These are phyloP conservation scores for Aradophagus sp. DNA, from an alignment of 1,140 invertebrate genomes.

Conservation along the genomic window DNA sequence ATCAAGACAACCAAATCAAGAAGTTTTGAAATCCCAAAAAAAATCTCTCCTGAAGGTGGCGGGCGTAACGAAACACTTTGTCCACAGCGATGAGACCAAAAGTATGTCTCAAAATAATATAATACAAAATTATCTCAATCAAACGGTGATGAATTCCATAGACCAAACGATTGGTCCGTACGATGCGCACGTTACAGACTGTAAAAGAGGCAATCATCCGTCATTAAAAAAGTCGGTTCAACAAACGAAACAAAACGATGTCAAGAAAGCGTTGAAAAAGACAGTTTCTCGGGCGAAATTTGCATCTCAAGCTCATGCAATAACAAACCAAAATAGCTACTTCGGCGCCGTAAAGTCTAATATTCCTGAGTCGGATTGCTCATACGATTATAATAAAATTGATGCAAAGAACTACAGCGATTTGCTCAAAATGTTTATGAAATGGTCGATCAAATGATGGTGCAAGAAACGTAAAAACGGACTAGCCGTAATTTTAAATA, in stretches of 20 bases:
- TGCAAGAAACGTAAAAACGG: too few relatives aligned
- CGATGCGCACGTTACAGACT: neutral
- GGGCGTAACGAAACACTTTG: slow-evolving; percentile 56
- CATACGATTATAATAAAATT: slow-evolving; percentile 66
- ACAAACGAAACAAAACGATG: neutral
- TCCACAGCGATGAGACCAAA: slow-evolving; percentile 9
- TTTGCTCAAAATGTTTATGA: slow-evolving; percentile 62
- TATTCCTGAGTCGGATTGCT: slow-evolving; percentile 45
- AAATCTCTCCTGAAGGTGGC: slow-evolving; percentile 57
- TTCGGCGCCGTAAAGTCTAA: slow-evolving; percentile 43
- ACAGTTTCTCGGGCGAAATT: slow-evolving; percentile 14
- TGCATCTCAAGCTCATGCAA: too few relatives aligned
- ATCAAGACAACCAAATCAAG: slow-evolving; percentile 46
- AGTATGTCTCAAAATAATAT: slow-evolving; percentile 53
- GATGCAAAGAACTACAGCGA: slow-evolving; percentile 67
- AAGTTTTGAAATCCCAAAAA: slow-evolving; percentile 28
- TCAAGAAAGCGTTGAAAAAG: slow-evolving; percentile 3
- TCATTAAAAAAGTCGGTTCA: neutral
- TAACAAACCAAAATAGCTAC: too few relatives aligned
- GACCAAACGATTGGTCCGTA: neutral
- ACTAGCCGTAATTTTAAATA: slow-evolving; percentile 2
- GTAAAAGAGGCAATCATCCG: neutral
- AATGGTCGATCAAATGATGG: slow-evolving; percentile 34
- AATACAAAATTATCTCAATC: slow-evolving; percentile 66
- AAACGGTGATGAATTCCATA: slow-evolving; percentile 35